phyloP scores from a whole-genome alignment of 2,113 vertebrate genomes.

The Pogonocichla stellata region DNA sequence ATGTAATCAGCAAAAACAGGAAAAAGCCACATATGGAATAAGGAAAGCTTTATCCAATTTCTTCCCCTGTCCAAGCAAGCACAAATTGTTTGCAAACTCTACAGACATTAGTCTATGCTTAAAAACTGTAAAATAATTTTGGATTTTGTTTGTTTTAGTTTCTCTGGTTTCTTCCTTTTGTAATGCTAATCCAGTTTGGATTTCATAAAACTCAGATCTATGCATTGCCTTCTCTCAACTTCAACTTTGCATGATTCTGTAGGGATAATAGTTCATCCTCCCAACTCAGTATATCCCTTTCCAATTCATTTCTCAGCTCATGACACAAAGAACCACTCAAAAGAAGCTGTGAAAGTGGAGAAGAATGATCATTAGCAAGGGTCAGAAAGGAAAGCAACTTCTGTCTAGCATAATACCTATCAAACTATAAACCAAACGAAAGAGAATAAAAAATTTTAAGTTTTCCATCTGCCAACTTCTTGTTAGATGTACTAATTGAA shows the following conservation, averaged over 20 bases:
- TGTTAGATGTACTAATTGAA: neutral
- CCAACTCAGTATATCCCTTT: neutral
- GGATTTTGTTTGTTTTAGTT: neutral
- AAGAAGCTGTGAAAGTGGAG: neutral
- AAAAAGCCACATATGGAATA: neutral
- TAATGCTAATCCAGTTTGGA: neutral
- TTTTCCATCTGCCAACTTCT: neutral
- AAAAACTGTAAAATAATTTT: neutral
- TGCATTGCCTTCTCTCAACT: neutral
- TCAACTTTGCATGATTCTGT: neutral
- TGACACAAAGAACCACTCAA: neutral
- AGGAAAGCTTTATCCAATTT: neutral
- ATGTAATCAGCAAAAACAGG: conserved; percentile 9
- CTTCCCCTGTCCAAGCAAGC: neutral
- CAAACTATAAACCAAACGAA: neutral
- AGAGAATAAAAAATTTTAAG: neutral
- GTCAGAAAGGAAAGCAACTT: neutral
- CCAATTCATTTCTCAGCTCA: neutral
- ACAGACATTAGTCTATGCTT: neutral
- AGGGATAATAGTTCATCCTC: neutral
- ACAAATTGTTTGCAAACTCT: neutral
- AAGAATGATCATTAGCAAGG: neutral
- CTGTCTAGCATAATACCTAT: neutral
- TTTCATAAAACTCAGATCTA: neutral
- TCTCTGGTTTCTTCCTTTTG: neutral